A percentile compares a stretch with the other conserved stretches of the same genome.
These are phyloP conservation scores for Protobothrops flavoviridis DNA, from an alignment of 2,113 vertebrate genomes.

Conservation along the genomic window DNA sequence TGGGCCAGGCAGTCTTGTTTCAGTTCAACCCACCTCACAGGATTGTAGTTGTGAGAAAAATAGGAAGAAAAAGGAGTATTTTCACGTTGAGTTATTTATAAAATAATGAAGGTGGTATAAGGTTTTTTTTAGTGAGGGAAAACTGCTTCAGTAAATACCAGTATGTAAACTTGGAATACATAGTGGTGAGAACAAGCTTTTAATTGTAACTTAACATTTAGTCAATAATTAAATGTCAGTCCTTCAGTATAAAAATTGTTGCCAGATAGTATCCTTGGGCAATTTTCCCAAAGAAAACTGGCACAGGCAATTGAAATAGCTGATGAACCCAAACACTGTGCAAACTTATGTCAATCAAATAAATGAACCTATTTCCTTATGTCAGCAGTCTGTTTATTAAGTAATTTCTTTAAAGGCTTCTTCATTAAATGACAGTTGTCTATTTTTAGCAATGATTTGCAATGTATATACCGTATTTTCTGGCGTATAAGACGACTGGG, in stretches of 20 bases:
- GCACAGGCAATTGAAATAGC: not conserved
- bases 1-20: not conserved
- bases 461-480: too few species aligned
- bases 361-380: not conserved
- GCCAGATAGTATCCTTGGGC: not conserved
- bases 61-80: not conserved
- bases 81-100: not conserved
- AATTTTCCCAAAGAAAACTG: constrained; percentile 15
- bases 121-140: not conserved
- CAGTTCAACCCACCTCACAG: not conserved
- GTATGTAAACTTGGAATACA: not conserved
- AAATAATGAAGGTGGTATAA: not conserved
- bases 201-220: not conserved
- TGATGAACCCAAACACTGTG: not conserved
- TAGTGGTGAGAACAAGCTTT: not conserved
- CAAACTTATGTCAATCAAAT: not conserved
- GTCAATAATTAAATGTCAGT: not conserved
- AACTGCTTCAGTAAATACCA: not conserved
- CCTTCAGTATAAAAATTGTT: not conserved
- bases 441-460: not conserved
- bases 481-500: too few species aligned
- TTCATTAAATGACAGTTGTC: not conserved
- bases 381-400: not conserved
- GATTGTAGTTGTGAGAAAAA: not conserved
- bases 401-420: not conserved